Evolutionary conservation across 2,113 vertebrate species (phyloP).

Genomic region (Zingel zingel): DNA sequence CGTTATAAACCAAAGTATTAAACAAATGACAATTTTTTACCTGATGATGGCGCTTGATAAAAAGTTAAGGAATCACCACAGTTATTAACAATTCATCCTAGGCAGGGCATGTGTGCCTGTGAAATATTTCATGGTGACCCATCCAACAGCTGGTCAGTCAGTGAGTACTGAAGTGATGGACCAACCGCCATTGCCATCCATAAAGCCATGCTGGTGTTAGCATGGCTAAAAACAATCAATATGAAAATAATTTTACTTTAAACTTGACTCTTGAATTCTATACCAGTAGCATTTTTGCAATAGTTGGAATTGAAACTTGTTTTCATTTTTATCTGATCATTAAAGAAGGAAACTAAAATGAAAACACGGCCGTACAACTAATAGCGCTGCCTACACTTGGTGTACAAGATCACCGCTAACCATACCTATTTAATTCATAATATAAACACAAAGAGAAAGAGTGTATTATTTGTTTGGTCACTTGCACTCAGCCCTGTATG

Average conservation of each 20-base stretch:
- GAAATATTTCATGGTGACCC: no score
- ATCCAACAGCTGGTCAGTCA: no score
- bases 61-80: neutral
- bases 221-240: neutral
- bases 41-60: neutral
- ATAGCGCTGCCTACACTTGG: neutral
- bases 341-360: neutral
- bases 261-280: neutral
- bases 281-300: neutral
- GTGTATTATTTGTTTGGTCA: neutral
- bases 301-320: neutral
- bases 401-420: neutral
- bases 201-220: neutral
- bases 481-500: neutral
- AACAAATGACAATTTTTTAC: no score
- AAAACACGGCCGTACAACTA: neutral
- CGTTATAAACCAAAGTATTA: neutral
- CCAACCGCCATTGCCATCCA: neutral
- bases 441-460: neutral
- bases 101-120: no score
- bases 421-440: neutral
- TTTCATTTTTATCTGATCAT: neutral
- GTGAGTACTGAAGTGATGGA: no score
- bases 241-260: neutral
- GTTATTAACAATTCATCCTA: neutral